Evolutionary conservation across 2,888 invertebrate species (phyloP), one percentile per base, ranked within the genome.

Genomic region (Oeneis ivallda): DNA sequence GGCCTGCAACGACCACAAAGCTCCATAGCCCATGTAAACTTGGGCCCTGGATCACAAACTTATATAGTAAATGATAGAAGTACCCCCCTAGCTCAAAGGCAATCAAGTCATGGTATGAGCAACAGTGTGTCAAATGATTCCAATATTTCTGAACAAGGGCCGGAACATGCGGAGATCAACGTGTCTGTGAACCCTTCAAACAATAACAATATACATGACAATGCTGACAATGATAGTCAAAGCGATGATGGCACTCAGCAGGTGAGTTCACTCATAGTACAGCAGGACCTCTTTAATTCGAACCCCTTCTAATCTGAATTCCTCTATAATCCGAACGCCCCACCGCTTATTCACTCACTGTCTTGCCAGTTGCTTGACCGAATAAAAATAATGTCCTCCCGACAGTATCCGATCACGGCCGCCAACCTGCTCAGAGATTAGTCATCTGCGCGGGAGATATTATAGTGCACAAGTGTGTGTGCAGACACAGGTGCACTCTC

Each of bases 241-340:
- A 91, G 92, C 79, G 92, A 92, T 65, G 91, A 91, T 78, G 89
- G 89, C 9, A 78, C 83, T 59, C 87, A 87, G 69, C 89, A 89
- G 88, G 92, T 91, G 71, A 71, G 72, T 15, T 50, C 15, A 13
- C 2, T 26, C 2, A 26, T 26, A 26, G 26, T 26, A 26, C n/a
- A n/a, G n/a, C n/a, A n/a, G n/a, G n/a, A n/a, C n/a, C n/a, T 26
- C 5, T 26, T 26, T 5, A 26, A 26, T 26, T n/a, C n/a, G n/a
- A n/a, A n/a, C n/a, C n/a, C n/a, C n/a, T n/a, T n/a, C n/a, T n/a
- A n/a, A n/a, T n/a, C n/a, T n/a, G n/a, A n/a, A n/a, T n/a, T n/a
- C n/a, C n/a, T n/a, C n/a, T n/a, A n/a, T n/a, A n/a, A n/a, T n/a
- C n/a, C n/a, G n/a, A n/a, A n/a, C n/a, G n/a, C n/a, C n/a, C n/a